Percentiles rank a stretch among this genome's conserved stretches.
phyloP scores from a whole-genome alignment of 2,113 vertebrate species.

The Sylvilagus bachmani region DNA sequence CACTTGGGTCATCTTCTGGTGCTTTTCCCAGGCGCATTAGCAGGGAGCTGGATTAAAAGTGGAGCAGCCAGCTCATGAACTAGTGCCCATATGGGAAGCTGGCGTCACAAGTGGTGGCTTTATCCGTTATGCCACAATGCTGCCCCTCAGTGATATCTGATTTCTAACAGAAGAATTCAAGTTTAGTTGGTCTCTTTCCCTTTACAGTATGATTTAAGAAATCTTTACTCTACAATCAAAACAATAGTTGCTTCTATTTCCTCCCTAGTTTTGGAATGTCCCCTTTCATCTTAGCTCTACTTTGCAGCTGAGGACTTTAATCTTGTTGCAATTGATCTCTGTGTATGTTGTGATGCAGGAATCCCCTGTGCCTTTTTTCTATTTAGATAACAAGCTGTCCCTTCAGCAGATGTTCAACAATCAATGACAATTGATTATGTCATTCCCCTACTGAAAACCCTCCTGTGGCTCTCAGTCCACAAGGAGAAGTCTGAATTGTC shows the following conservation, averaged over 20 bases:
- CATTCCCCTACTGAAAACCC: slow-evolving; percentile 15
- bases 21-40: too few relatives aligned
- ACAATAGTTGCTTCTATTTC: neutral
- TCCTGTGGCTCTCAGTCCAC: neutral
- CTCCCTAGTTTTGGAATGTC: slow-evolving; percentile 50
- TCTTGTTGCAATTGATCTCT: slow-evolving; percentile 40
- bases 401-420: slow-evolving; percentile 46
- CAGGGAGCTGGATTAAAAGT: too few relatives aligned
- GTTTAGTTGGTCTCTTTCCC: slow-evolving; percentile 40
- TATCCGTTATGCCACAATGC: too few relatives aligned
- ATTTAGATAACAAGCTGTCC: neutral
- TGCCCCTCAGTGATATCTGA: neutral
- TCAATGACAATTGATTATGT: slow-evolving; percentile 26
- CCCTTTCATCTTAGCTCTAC: neutral
- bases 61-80: too few relatives aligned
- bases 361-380: neutral
- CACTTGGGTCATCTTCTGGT: too few relatives aligned
- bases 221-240: slow-evolving; percentile 9
- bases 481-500: neutral
- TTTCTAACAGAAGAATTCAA: slow-evolving; percentile 43
- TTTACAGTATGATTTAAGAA: slow-evolving; percentile 45
- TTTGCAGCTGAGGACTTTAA: neutral
- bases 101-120: too few relatives aligned
- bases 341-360: neutral
- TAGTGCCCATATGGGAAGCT: too few relatives aligned